Evolutionary conservation across 1,140 invertebrate genomes (phyloP).

Genomic region (Drosophila pseudoananassae): DNA sequence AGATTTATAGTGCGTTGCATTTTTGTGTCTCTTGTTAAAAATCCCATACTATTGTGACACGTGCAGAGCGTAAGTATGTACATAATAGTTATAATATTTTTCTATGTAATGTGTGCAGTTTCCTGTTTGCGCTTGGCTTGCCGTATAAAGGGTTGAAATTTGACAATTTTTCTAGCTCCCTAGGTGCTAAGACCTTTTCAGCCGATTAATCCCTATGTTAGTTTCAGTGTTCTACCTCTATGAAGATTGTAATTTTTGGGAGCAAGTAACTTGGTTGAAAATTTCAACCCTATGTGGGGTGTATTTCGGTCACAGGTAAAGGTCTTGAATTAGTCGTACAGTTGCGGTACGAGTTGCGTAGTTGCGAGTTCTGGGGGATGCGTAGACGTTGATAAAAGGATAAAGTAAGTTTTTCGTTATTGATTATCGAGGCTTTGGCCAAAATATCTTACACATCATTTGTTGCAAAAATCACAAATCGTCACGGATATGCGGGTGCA

Average conservation of each 20-base stretch:
- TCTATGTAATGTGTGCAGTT: background rate
- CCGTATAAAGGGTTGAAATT: background rate
- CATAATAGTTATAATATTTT: background rate
- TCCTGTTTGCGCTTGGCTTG: background rate
- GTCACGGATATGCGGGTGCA: constrained; percentile 12
- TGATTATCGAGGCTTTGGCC: constrained; percentile 58
- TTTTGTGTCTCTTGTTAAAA: background rate
- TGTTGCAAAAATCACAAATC: constrained; percentile 27
- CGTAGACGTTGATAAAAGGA: background rate
- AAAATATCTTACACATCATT: constrained; percentile 83
- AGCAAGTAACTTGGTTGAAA: background rate
- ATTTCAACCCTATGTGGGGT: background rate
- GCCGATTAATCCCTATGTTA: background rate
- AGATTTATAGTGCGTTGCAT: constrained; percentile 1
- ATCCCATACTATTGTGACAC: background rate
- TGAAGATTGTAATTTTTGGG: background rate
- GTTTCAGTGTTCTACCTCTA: background rate
- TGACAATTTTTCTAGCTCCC: background rate
- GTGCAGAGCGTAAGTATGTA: constrained; percentile 1
- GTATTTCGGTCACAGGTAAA: constrained; percentile 24
- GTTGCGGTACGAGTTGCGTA: background rate
- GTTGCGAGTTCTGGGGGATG: constrained; percentile 6
- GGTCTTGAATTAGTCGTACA: constrained; percentile 8
- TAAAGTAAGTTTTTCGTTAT: constrained; percentile 8
- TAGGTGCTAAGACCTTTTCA: too few species aligned